Conservation (phyloP, 2,113 vertebrate species). For the Hymenochirus boettgeri region DNA sequence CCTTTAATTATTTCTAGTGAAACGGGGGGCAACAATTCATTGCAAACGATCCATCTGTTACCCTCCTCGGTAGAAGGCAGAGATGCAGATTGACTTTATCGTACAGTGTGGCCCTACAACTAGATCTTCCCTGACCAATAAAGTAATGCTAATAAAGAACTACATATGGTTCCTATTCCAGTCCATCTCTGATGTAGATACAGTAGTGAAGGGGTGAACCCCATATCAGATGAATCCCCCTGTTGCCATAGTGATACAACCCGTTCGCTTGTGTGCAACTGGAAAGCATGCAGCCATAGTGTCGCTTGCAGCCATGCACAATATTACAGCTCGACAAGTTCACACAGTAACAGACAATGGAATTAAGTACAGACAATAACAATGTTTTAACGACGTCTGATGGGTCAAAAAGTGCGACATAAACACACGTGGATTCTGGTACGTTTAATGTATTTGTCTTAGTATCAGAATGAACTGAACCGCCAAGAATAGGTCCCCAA, state of each 20-base stretch:
- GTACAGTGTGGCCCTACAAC: no score
- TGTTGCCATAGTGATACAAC: slow-evolving; percentile 75
- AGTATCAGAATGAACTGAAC: slow-evolving; percentile 56
- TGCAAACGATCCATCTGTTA: no score
- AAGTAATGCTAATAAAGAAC: no score
- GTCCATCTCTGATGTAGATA: no score
- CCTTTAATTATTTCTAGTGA: no score
- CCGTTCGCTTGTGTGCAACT: slow-evolving; percentile 51
- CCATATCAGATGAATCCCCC: slow-evolving; percentile 45
- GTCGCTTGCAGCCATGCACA: slow-evolving; percentile 63
- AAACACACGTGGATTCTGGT: slow-evolving; percentile 57
- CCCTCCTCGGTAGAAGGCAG: no score
- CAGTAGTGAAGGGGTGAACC: no score
- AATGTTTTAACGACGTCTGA: slow-evolving; percentile 57
- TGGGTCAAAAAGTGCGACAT: slow-evolving; percentile 63
- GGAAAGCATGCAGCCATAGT: slow-evolving; percentile 68
- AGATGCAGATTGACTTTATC: no score
- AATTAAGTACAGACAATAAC: slow-evolving; percentile 60
- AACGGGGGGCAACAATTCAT: no score
- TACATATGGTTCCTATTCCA: no score
- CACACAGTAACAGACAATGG: slow-evolving; percentile 60
- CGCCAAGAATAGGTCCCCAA: slow-evolving; percentile 49
- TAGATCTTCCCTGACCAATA: no score
- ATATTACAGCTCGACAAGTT: slow-evolving; percentile 56
- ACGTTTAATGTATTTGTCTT: slow-evolving; percentile 47